phyloP scores from a whole-genome alignment of 2,888 invertebrate genomes.

The Steinernema scapterisci region DNA sequence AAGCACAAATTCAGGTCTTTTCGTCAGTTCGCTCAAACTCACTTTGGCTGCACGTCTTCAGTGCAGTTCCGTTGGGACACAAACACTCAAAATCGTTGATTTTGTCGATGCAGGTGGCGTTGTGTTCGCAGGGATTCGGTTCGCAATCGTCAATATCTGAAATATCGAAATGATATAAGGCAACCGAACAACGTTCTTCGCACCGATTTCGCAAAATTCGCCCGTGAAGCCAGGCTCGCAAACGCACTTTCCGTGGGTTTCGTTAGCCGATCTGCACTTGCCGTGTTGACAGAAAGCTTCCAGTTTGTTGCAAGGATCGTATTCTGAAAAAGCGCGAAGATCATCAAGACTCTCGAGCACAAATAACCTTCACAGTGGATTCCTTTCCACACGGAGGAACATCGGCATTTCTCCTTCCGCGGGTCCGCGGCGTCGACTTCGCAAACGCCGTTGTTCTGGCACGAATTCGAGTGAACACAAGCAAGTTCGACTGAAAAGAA shows the following conservation, averaged over 20 bases:
- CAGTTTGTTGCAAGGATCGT: no score
- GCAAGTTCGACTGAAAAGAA: no score
- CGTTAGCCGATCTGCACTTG: no score
- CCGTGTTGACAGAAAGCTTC: no score
- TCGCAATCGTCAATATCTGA: conserved; percentile 42
- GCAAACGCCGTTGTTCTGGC: no score
- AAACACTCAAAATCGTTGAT: conserved; percentile 38
- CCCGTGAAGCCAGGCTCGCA: conserved; percentile 47
- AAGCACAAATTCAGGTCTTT: background rate
- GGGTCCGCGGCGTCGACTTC: no score
- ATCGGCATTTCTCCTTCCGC: no score
- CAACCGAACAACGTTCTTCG: background rate
- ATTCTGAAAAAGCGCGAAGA: no score
- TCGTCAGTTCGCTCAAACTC: background rate
- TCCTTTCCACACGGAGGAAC: no score
- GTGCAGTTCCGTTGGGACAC: conserved; percentile 37
- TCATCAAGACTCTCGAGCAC: no score
- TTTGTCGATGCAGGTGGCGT: conserved; percentile 41
- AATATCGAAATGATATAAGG: background rate
- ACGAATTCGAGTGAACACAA: no score
- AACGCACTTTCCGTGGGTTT: conserved; percentile 32
- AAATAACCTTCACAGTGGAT: no score
- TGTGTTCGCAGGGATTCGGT: conserved; percentile 40
- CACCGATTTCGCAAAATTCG: conserved; percentile 40
- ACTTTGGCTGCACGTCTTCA: conserved; percentile 39